Evolutionary conservation across 2,797 vertebrate genomes (phyloP), one percentile per base, ranked within the genome.

Genomic region (Gymnoscopelus braueri): DNA sequence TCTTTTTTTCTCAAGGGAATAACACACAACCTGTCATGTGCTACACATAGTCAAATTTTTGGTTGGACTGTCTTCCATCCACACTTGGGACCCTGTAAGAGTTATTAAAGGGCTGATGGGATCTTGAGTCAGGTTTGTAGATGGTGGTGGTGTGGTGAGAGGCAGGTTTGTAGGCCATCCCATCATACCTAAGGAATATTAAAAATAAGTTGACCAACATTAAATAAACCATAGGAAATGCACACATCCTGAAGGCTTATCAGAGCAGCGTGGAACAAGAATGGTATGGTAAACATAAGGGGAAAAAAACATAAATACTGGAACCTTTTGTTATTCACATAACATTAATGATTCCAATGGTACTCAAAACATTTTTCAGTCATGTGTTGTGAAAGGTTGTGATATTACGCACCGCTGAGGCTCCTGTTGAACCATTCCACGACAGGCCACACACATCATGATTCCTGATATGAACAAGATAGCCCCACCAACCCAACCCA

Each of bases 401-500:
- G 15, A 47, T 15, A 29, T 24, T 44, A 86, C 95, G 86, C 89
- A 96, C 96, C 82, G 88, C 14, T 87, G 87, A 3, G 85, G 51
- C 32, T 88, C 88, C 1, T 96, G 93, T 0, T 94, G 89, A 12
- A 88, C 19, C 81, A 98, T 89, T 29, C 95, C 96, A 54, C 92
- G 91, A 79, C 96, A 97, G 74, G 96, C 95, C 10, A 98, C 72
- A 76, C 95, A 96, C 95, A 98, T 94, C 93, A 98, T 83, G 69
- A 96, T 65, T 0, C 96, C 96, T 48, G 96, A 95, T 14, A 96
- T 83, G 0, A 96, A 71, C n/a, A 96, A 83, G 86, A 98, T 79
- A 48, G 94, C 96, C 0, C 90, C 96, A 0, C 95, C 95, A 0
- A 98, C 94, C 96, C 96, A 98, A n/a, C 96, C 96, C 0, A 97